Evolutionary conservation across 1,140 invertebrate genomes (phyloP), one percentile per base, ranked within the genome.

Genomic region (Rhopalosiphum padi): DNA sequence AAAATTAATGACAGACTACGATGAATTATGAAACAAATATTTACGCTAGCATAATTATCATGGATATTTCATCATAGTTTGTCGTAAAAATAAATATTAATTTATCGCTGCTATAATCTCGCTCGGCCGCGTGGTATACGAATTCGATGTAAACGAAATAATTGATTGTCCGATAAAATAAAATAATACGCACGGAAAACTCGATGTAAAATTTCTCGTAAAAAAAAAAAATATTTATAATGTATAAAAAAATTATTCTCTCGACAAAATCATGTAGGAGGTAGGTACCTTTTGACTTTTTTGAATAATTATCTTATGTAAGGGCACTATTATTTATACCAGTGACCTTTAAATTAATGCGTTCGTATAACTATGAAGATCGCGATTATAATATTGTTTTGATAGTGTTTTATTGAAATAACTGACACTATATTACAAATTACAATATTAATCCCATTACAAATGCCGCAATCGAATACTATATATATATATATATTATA

Each of bases 191-290:
- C 30, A 2, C 0, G n/a, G n/a, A 4, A 15, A n/a, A 1, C n/a
- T n/a, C 0, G 3, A 4, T n/a, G 0, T 18, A 15, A 6, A n/a
- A n/a, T 77, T n/a, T n/a, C 4, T 77, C 3, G 30, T 11, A 3
- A 60, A 30, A 68, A 68, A 68, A n/a, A n/a, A 15, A n/a, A 23
- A n/a, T 15, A 46, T 21, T 3, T 3, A 51, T 51, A 18, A 51
- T 46, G 15, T 18, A 51, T 51, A 15, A n/a, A n/a, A 77, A 77
- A n/a, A n/a, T 0, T 21, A 35, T 77, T n/a, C 30, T n/a, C 11
- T 77, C 5, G 15, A n/a, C 0, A 18, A n/a, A n/a, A 77, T 11
- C 11, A 23, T 60, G 21, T 30, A 30, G 7, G 4, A n/a, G 22
- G 30, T 21, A 5, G 3, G 6, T 55, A 60, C 55, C 30, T 60